These are phyloP conservation scores for Gopherus flavomarginatus DNA, from an alignment of 2,113 vertebrate species.

Conservation along the genomic window DNA sequence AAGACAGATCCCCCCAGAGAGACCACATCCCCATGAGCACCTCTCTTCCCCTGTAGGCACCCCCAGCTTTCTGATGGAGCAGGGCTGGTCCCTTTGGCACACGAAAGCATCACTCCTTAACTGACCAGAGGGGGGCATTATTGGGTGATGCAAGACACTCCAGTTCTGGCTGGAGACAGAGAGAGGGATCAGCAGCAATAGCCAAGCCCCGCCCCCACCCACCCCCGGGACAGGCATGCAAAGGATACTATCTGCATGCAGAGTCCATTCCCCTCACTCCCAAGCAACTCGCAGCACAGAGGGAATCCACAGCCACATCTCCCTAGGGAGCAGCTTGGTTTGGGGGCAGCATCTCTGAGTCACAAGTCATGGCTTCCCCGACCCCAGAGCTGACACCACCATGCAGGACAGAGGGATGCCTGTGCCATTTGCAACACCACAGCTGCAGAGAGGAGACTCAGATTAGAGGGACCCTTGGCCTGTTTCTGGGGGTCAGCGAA, in stretches of 20 bases:
- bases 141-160: not conserved
- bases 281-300: not conserved
- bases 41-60: not conserved
- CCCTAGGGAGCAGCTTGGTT: not conserved
- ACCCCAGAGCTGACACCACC: not conserved
- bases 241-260: not conserved
- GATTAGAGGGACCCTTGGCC: not conserved
- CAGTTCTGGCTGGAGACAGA: not conserved
- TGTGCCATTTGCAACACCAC: accelerated
- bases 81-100: not conserved
- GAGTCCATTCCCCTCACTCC: not conserved
- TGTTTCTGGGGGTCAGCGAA: not conserved
- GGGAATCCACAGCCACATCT: not conserved
- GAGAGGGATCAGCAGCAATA: accelerated
- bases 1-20: accelerated
- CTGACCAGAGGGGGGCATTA: not conserved
- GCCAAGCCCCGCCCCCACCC: accelerated
- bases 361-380: not conserved
- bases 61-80: not conserved
- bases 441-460: not conserved
- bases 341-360: not conserved
- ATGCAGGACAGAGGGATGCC: no score
- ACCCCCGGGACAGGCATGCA: accelerated
- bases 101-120: accelerated
- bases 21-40: not conserved